A percentile compares a stretch with the other conserved stretches of the same genome.
phyloP scores from a whole-genome alignment of 2,113 vertebrate genomes.

The Cacatua alba region DNA sequence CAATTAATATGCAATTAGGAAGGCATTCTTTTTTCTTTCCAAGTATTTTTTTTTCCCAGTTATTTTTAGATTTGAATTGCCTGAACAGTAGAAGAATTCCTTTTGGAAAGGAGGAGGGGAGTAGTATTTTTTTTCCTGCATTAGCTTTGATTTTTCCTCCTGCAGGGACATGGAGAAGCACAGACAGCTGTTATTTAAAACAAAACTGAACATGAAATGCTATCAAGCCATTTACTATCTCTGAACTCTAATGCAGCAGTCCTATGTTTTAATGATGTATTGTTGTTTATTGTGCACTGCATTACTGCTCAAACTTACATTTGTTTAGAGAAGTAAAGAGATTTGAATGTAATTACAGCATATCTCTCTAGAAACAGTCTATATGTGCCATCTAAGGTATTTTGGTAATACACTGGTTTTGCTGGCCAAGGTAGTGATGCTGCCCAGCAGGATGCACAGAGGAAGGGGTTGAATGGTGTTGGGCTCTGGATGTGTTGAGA shows the following conservation, averaged over 20 bases:
- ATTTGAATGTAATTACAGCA: background rate
- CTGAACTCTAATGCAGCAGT: background rate
- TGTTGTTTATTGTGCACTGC: background rate
- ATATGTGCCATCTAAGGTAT: background rate
- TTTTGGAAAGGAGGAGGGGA: background rate
- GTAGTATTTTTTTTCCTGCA: background rate
- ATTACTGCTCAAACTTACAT: background rate
- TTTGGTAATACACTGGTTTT: background rate
- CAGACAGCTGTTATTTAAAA: slow-evolving; percentile 37
- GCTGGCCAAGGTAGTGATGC: background rate
- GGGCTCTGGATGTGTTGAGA: background rate
- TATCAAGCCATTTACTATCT: background rate
- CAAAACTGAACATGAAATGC: slow-evolving; percentile 6
- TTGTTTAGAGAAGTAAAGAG: background rate
- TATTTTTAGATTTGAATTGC: slow-evolving; percentile 56
- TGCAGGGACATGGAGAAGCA: background rate
- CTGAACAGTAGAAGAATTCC: slow-evolving; percentile 19
- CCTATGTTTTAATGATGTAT: background rate
- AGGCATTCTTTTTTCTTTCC: slow-evolving; percentile 37
- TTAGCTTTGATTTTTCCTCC: slow-evolving; percentile 47
- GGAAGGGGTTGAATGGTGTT: background rate
- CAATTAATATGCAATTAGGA: slow-evolving; percentile 58
- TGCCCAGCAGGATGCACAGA: background rate
- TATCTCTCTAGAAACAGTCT: background rate
- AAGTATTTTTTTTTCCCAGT: background rate